These are phyloP conservation scores for Tetragnatha montana DNA, from an alignment of 2,888 invertebrate species.

Conservation along the genomic window DNA sequence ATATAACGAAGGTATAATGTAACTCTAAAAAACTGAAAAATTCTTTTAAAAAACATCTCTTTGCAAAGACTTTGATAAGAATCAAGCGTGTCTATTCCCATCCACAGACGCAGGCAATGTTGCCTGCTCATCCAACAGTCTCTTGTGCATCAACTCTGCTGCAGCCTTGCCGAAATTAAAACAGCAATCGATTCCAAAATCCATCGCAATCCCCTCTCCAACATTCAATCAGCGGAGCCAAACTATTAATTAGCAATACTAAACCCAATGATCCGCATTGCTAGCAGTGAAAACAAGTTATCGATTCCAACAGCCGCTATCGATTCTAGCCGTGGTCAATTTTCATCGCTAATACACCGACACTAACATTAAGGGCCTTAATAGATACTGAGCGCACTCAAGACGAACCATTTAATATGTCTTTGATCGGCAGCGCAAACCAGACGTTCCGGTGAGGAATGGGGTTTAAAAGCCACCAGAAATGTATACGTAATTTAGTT, in stretches of 20 bases:
- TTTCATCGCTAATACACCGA: slow-evolving; percentile 45
- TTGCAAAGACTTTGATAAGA: background rate
- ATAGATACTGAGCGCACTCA: slow-evolving; percentile 37
- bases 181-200: background rate
- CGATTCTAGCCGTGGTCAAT: slow-evolving; percentile 28
- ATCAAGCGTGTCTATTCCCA: background rate
- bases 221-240: background rate
- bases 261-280: background rate
- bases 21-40: no score
- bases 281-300: slow-evolving; percentile 11
- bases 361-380: slow-evolving; percentile 42
- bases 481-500: slow-evolving; percentile 54
- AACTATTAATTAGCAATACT: background rate
- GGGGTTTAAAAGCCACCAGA: slow-evolving; percentile 55
- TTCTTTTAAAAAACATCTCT: background rate
- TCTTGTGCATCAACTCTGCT: no score
- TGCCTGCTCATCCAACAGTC: no score
- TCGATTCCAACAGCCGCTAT: slow-evolving; percentile 13
- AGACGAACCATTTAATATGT: slow-evolving; percentile 49
- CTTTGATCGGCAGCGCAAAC: slow-evolving; percentile 46
- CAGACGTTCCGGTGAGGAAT: slow-evolving; percentile 22
- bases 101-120: no score
- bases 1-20: no score
- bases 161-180: background rate
- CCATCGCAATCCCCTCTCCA: background rate